A percentile compares a stretch with the other conserved stretches of the same genome.
phyloP scores from a whole-genome alignment of 2,888 invertebrate species.

The Lumbricus terrestris region DNA sequence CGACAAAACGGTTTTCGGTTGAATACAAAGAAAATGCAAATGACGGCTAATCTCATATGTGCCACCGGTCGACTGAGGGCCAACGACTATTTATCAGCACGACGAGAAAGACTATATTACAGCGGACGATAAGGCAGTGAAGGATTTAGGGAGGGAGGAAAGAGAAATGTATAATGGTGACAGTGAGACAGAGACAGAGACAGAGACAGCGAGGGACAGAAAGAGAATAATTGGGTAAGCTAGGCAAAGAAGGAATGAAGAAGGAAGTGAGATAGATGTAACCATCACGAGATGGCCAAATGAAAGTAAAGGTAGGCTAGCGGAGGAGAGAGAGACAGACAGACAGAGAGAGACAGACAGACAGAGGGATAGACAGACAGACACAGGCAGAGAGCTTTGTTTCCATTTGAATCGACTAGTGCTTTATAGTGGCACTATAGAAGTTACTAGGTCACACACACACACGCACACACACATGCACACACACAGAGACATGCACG shows the following conservation, averaged over 20 bases:
- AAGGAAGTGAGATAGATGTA: too few species aligned
- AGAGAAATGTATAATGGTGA: not conserved
- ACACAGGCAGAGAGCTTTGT: too few species aligned
- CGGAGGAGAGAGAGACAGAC: too few species aligned
- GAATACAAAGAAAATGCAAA: not conserved
- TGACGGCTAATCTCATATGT: not conserved
- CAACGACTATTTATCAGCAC: not conserved
- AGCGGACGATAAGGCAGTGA: not conserved
- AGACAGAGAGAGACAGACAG: not conserved
- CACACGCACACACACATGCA: too few species aligned
- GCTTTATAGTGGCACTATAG: too few species aligned
- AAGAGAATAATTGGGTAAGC: too few species aligned
- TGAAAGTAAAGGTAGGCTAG: not conserved
- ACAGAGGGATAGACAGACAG: not conserved
- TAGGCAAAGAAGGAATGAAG: too few species aligned
- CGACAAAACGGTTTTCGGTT: not conserved
- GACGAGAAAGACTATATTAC: not conserved
- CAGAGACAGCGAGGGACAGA: too few species aligned
- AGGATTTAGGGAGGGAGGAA: not conserved
- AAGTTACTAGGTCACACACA: too few species aligned
- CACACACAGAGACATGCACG: too few species aligned
- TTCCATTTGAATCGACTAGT: too few species aligned
- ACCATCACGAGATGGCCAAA: not conserved
- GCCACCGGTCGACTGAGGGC: not conserved
- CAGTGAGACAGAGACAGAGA: not conserved